Percentiles rank a stretch among this genome's conserved stretches.
Conservation (phyloP, 2,888 invertebrate species). For the Lymantria dispar region DNA sequence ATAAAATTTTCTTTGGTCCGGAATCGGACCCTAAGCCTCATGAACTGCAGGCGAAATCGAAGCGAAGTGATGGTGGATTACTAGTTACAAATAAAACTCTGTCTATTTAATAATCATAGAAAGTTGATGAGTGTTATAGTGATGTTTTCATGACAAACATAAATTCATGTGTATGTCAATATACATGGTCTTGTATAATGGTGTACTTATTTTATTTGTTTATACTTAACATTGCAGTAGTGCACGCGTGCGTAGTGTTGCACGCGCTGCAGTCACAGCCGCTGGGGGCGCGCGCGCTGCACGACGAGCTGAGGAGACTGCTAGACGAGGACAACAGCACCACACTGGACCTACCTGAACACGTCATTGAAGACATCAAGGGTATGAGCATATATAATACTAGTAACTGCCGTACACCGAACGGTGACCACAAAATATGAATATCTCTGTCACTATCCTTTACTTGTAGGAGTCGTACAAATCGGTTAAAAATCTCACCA, state of each 20-base stretch:
- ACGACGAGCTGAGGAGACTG: conserved; percentile 81
- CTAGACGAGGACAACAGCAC: conserved; percentile 70
- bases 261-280: conserved; percentile 92
- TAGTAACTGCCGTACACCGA: no score
- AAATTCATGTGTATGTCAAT: not conserved
- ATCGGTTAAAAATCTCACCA: no score
- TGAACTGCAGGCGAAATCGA: no score
- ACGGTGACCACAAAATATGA: no score
- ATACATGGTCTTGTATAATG: not conserved
- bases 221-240: conserved; percentile 80
- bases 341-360: conserved; percentile 75
- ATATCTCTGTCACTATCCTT: no score
- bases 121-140: no score
- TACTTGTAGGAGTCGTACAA: no score
- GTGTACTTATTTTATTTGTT: not conserved
- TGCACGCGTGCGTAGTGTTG: conserved; percentile 92
- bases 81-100: no score
- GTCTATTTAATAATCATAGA: no score
- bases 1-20: no score
- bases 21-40: no score
- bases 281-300: conserved; percentile 88
- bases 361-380: conserved; percentile 89
- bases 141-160: not conserved
- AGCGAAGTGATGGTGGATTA: no score
- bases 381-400: conserved; percentile 47